A percentile compares a stretch with the other conserved stretches of the same genome.
Conservation (phyloP, 2,797 vertebrate genomes). For the Notamacropus eugenii region DNA sequence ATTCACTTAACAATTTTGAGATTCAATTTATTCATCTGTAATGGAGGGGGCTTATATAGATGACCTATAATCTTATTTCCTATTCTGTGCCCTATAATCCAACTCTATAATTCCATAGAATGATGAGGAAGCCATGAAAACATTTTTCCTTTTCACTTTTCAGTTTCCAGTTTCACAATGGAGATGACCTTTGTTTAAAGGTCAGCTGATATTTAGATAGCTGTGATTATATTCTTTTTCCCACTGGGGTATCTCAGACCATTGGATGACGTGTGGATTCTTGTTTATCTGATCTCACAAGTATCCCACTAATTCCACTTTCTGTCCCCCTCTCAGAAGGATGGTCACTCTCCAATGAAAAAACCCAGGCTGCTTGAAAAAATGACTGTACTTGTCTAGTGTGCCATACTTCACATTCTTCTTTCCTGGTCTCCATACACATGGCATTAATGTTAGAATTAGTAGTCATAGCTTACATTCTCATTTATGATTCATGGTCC, state of each 20-base stretch:
- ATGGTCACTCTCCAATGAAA: conserved; percentile 15
- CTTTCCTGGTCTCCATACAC: not conserved
- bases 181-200: conserved; percentile 46
- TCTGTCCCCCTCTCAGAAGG: conserved; percentile 13
- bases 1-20: not conserved
- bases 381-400: not conserved
- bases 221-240: not conserved
- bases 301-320: not conserved
- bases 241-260: not conserved
- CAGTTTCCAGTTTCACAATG: conserved; percentile 27
- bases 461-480: not conserved
- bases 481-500: not conserved
- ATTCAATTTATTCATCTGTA: not conserved
- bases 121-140: not conserved
- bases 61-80: not conserved
- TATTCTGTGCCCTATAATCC: not conserved
- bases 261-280: not conserved
- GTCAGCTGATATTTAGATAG: conserved; percentile 14
- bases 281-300: conserved; percentile 19
- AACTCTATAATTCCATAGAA: not conserved
- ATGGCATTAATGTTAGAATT: not conserved
- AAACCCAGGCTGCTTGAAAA: not conserved
- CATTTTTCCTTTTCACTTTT: not conserved
- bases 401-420: not conserved
- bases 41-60: not conserved